Percentiles rank a stretch among this genome's conserved stretches.
phyloP scores from a whole-genome alignment of 2,888 invertebrate species.

The Drosophila multiciliata region DNA sequence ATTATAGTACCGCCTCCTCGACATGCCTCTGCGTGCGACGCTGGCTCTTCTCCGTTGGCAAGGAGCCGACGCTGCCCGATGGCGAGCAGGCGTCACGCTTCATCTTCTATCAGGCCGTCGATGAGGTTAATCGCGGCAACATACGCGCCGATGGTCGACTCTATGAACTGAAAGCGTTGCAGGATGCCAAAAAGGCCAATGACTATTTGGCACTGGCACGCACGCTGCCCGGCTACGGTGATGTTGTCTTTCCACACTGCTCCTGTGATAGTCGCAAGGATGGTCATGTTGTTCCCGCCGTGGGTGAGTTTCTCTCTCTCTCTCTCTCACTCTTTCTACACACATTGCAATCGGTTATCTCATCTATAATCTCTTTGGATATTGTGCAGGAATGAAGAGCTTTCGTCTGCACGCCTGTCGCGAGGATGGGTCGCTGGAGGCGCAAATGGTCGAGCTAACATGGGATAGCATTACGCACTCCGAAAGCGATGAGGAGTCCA shows the following conservation, averaged over 20 bases:
- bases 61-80: conserved; percentile 89
- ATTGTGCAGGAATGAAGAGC: conserved; percentile 86
- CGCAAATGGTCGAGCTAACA: conserved; percentile 91
- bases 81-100: conserved; percentile 92
- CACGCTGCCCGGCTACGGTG: conserved; percentile 95
- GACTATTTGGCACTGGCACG: conserved; percentile 95
- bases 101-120: conserved; percentile 97
- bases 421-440: conserved; percentile 91
- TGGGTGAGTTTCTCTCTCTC: conserved; percentile 86
- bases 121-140: conserved; percentile 97
- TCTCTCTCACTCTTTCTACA: background rate
- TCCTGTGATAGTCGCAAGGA: conserved; percentile 95
- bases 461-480: conserved; percentile 94
- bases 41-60: conserved; percentile 93
- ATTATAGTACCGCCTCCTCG: conserved; percentile 98
- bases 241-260: conserved; percentile 97
- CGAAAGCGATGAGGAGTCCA: conserved; percentile 96
- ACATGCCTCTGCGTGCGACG: conserved; percentile 95
- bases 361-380: background rate
- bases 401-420: conserved; percentile 93
- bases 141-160: conserved; percentile 95
- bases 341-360: background rate
- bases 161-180: conserved; percentile 98
- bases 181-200: conserved; percentile 93
- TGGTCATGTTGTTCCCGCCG: conserved; percentile 92